Percentiles rank a stretch among this genome's conserved stretches.
These are phyloP conservation scores for Galemys pyrenaicus DNA, from an alignment of 2,113 vertebrate species.

Conservation along the genomic window DNA sequence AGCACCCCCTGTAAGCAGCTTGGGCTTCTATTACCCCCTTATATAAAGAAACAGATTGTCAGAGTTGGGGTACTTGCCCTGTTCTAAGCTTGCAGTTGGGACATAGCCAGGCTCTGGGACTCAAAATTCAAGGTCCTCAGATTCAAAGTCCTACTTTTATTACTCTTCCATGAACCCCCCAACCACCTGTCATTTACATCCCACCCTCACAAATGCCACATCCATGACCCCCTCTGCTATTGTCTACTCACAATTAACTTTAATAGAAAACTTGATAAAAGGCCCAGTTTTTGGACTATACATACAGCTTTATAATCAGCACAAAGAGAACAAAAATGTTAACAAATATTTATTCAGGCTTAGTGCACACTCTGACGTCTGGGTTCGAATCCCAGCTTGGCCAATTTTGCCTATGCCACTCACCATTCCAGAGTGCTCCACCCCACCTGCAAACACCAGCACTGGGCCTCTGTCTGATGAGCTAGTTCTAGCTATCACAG, in stretches of 20 bases:
- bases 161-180: background rate
- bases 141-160: background rate
- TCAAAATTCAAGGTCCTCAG: background rate
- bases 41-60: background rate
- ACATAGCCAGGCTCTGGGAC: background rate
- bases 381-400: background rate
- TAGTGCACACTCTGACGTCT: background rate
- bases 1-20: background rate
- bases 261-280: background rate
- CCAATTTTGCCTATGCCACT: rapidly evolving
- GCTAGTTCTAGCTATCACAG: background rate
- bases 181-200: background rate
- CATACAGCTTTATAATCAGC: background rate
- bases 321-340: background rate
- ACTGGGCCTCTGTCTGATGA: background rate
- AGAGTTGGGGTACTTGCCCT: background rate
- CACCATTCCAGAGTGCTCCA: background rate
- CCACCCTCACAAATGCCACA: background rate
- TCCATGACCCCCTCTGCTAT: background rate
- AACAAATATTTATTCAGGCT: background rate
- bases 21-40: background rate
- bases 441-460: background rate
- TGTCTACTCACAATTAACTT: background rate
- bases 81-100: background rate
- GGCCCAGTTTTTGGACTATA: background rate